These are phyloP conservation scores for Acipenser ruthenus DNA, from an alignment of 2,797 vertebrate genomes.

Conservation along the genomic window DNA sequence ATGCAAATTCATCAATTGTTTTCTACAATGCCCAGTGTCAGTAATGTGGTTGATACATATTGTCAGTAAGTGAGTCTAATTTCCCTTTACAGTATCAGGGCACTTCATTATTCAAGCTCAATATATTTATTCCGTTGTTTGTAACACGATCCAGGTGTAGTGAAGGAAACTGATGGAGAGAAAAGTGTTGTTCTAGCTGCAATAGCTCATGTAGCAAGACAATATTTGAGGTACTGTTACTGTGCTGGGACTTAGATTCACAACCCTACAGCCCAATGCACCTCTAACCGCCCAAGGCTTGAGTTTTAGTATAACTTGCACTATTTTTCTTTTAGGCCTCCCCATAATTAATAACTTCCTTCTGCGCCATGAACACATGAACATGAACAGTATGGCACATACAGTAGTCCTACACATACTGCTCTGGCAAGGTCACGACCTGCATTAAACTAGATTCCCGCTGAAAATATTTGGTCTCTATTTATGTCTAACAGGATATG, in stretches of 20 bases:
- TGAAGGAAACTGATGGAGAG: too few relatives aligned
- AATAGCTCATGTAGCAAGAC: too few relatives aligned
- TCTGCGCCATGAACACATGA: background rate
- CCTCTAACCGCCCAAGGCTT: background rate
- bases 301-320: background rate
- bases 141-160: too few relatives aligned
- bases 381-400: background rate
- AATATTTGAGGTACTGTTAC: too few relatives aligned
- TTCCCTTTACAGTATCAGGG: too few relatives aligned
- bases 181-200: too few relatives aligned
- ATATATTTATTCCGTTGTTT: too few relatives aligned
- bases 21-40: background rate
- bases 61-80: too few relatives aligned
- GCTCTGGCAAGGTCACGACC: conserved; percentile 1
- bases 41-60: background rate
- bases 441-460: conserved; percentile 2
- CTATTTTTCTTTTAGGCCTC: background rate
- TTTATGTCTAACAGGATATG: conserved; percentile 24
- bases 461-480: conserved; percentile 17
- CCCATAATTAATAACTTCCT: conserved; percentile 1
- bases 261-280: background rate
- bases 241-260: too few relatives aligned
- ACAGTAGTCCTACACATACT: conserved; percentile 8
- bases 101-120: too few relatives aligned
- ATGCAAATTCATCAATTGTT: background rate